Evolutionary conservation across 35 echinoderm and acorn worm genomes (phyloP), one percentile per base, ranked within the genome.

Genomic region (Ptychodera flava): DNA sequence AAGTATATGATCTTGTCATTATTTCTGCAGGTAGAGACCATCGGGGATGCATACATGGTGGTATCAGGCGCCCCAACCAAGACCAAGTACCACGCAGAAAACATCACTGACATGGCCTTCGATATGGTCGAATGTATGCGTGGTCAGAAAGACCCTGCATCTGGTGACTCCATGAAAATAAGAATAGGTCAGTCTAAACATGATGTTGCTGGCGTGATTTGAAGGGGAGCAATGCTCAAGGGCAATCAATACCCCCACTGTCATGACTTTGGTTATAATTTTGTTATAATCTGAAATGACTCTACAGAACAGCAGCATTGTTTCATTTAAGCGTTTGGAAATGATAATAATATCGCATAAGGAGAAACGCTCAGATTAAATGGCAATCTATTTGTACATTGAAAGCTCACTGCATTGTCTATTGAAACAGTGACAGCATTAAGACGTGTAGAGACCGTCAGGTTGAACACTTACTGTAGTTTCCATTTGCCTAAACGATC

Each of bases 11-110:
- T 31, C 31, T 34, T 81, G 80, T 34, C 0, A 34, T 34, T 28
- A 81, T 81, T 31, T 34, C 35, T 34, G 80, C 35, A n/a, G n/a
- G 80, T 81, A n/a, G n/a, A n/a, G n/a, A n/a, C n/a, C n/a, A n/a
- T n/a, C n/a, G n/a, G n/a, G n/a, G n/a, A n/a, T n/a, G n/a, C n/a
- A n/a, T n/a, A n/a, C n/a, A n/a, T n/a, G n/a, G n/a, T n/a, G n/a
- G n/a, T n/a, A n/a, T n/a, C 80, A 12, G 80, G 80, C 15, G 80
- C 80, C 12, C 80, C 80, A 10, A 81, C n/a, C 16, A 31, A 31
- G 30, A 81, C 80, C 31, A 34, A 81, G 0, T 31, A 81, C 80
- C 80, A 81, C 31, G 80, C 80, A 31, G 14, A 14, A 1, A 81
- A 34, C 31, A 34, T 81, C 14, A 1, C 80, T 33, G 80, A 81